Evolutionary conservation across 2,797 vertebrate species (phyloP), one percentile per base, ranked within the genome.

Genomic region (Lagocephalus sceleratus): DNA sequence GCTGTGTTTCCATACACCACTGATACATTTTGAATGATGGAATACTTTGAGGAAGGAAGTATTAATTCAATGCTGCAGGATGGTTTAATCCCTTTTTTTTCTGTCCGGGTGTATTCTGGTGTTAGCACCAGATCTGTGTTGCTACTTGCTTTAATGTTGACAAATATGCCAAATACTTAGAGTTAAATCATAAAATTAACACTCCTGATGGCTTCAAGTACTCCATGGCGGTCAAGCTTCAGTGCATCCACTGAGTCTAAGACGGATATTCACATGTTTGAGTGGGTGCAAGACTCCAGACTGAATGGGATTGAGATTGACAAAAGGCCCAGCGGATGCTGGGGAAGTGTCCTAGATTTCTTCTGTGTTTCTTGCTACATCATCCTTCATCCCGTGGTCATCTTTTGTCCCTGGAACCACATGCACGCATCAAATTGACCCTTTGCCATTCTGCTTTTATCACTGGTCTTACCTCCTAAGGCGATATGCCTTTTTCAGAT

Each of bases 321-420:
- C 82, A 78, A 74, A 78, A 79, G 69, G 59, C 78, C 78, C 69
- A 71, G 68, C 75, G 73, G 79, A 81, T 68, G 54, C 66, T 52
- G 15, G 62, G 52, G 72, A 75, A 68, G 67, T 89, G 84, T 68
- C 85, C 88, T 77, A 87, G 78, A 87, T 88, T 83, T 84, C 63
- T 49, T 71, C 73, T 62, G 38, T 57, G 51, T 61, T 76, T 62
- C 52, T 49, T 60, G 43, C 56, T 57, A 41, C 41, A 55, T 35
- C 32, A n/a, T 57, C 32, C 58, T 63, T 57, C 48, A 58, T 70
- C 56, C 69, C 55, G 12, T 23, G 50, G 48, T 70, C 66, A 39
- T 66, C 73, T 64, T 82, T 83, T 78, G 71, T 85, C 75, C 68
- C 48, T 26, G 45, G 45, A 60, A 81, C 54, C 62, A 57, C 52